Evolutionary conservation across 30 jellyfish, hydroid and myxozoan species (phyloP), one percentile per base, ranked within the genome.

Genomic region (Turritopsis rubra): DNA sequence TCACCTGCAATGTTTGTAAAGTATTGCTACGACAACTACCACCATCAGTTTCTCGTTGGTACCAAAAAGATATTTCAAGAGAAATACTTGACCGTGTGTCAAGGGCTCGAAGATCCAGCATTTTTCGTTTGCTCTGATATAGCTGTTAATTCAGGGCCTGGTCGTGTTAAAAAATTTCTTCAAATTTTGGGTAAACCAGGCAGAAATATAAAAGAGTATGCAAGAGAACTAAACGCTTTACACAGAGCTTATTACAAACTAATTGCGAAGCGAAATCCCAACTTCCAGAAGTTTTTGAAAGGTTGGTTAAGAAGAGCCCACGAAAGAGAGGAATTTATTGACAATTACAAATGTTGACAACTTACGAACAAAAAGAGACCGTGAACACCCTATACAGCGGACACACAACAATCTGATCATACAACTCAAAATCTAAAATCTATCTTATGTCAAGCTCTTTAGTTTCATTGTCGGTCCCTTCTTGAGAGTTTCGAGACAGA

Each of bases 221-320:
- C 60, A 41, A 41, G 60, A 13, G 13, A 41, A 41, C 13, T 41
- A 41, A 41, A 41, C 60, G 13, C 5, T 41, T 41, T 41, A 13
- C 60, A 41, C 60, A 41, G 13, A 41, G 60, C 60, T 3, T 41
- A 3, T 41, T 41, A 41, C 13, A 68, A 0, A 1, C 28, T 23
- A 0, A 68, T 68, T 68, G 30, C 77, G 16, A 0, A 0, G 19
- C 7, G 77, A 23, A 68, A 68, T 68, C 8, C 77, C 8, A 1
- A 68, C 9, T 68, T 0, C 0, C 0, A 68, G 77, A 23, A 1
- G 21, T 68, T 68, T 1, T n/a, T 68, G 30, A 27, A 23, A 19
- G 77, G 77, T 68, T 68, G 77, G 77, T 27, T 68, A 9, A 23
- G 8, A 68, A 23, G 77, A 68, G 77, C 77, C 17, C 31, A 68